Evolutionary conservation across 2,113 vertebrate genomes (phyloP).

Genomic region (Otocyon megalotis): DNA sequence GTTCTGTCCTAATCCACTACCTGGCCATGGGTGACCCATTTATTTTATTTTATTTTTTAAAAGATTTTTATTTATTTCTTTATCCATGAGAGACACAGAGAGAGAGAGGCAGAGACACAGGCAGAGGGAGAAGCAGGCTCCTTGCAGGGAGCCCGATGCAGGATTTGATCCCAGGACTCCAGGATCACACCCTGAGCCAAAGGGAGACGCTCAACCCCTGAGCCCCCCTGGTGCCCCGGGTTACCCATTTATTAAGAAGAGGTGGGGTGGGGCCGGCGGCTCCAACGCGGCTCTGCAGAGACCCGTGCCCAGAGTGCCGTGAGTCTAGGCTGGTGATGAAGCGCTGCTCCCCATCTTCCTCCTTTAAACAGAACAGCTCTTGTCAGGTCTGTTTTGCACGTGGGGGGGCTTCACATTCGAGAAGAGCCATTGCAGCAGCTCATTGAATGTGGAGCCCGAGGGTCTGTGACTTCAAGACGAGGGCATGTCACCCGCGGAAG

Average conservation of each 20-base stretch:
- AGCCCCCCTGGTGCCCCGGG: neutral
- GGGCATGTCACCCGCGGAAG: neutral
- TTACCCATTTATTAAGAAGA: neutral
- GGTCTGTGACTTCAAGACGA: neutral
- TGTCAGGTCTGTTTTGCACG: neutral
- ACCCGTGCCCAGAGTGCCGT: neutral
- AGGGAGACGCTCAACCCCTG: no score
- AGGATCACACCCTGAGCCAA: no score
- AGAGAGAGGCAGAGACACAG: no score
- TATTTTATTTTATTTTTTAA: no score
- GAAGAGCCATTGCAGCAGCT: neutral
- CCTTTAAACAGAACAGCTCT: neutral
- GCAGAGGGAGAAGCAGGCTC: no score
- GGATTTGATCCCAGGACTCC: no score
- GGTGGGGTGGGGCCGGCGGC: neutral
- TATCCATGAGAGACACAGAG: no score
- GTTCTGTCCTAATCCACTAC: neutral
- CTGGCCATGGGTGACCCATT: neutral
- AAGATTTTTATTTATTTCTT: no score
- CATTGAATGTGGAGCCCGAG: fast-evolving
- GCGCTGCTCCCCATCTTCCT: neutral
- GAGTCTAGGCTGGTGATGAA: neutral
- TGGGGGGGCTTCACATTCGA: neutral
- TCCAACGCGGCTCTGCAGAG: neutral
- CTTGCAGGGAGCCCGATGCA: no score